These are phyloP conservation scores for Cheilosia impressa DNA, from an alignment of 2,888 invertebrate genomes.

Conservation along the genomic window DNA sequence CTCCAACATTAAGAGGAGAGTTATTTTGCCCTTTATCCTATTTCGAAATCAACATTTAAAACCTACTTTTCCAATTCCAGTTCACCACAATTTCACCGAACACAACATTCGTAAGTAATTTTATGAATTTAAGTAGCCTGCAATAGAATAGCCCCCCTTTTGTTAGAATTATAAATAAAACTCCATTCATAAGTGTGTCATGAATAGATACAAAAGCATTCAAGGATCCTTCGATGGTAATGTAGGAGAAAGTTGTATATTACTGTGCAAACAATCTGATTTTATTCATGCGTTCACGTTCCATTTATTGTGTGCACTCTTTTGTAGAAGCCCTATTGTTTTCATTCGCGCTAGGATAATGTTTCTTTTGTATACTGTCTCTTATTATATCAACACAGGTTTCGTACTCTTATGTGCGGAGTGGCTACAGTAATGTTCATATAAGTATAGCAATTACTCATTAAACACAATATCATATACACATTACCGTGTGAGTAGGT, in stretches of 20 bases:
- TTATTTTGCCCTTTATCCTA: no score
- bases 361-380: background rate
- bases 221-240: conserved; percentile 1
- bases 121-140: conserved; percentile 2
- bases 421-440: no score
- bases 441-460: no score
- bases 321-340: background rate
- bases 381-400: background rate
- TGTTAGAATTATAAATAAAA: background rate
- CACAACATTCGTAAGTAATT: no score
- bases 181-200: conserved; percentile 5
- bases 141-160: background rate
- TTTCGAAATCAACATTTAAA: no score
- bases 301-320: background rate
- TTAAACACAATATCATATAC: no score
- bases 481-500: no score
- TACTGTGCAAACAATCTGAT: background rate
- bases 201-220: background rate
- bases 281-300: background rate
- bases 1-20: no score
- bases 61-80: background rate
- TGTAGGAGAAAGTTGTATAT: background rate
- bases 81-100: background rate
- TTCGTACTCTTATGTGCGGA: no score
- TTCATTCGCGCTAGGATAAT: conserved; percentile 2